phyloP scores from a whole-genome alignment of 2,797 vertebrate species.

The Lagorchestes hirsutus region DNA sequence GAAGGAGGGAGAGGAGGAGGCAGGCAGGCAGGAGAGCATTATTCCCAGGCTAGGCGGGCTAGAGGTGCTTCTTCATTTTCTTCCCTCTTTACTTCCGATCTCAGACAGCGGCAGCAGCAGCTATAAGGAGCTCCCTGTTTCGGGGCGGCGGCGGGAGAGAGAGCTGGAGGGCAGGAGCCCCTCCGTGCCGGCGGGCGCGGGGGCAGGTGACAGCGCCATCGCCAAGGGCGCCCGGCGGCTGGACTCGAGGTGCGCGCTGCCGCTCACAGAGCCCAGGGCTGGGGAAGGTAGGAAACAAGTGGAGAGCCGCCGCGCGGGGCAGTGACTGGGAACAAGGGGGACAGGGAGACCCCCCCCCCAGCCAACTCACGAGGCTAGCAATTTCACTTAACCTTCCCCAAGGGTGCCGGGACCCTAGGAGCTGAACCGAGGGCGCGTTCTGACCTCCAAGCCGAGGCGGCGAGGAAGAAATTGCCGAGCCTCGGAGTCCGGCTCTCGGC shows the following conservation, averaged over 20 bases:
- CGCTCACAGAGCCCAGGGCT: background rate
- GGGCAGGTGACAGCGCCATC: background rate
- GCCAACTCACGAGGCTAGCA: background rate
- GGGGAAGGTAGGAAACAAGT: background rate
- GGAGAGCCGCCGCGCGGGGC: background rate
- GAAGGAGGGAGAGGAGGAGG: background rate
- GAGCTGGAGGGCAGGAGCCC: background rate
- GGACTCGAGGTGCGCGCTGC: background rate
- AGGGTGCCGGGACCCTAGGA: background rate
- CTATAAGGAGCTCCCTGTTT: background rate
- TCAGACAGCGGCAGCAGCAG: background rate
- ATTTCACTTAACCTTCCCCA: background rate
- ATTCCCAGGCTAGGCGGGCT: background rate
- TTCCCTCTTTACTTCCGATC: constrained; percentile 24
- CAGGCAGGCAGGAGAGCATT: background rate
- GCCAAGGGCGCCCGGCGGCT: background rate
- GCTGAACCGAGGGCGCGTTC: background rate
- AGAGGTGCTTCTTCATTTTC: background rate
- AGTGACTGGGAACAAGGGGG: background rate
- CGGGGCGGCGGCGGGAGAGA: background rate
- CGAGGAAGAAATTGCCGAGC: background rate
- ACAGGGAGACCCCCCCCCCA: background rate
- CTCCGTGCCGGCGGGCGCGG: too few species aligned
- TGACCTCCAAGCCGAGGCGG: background rate
- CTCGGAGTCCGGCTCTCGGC: background rate